Conservation (phyloP, 2,797 vertebrate species). For the Heterohyrax brucei region DNA sequence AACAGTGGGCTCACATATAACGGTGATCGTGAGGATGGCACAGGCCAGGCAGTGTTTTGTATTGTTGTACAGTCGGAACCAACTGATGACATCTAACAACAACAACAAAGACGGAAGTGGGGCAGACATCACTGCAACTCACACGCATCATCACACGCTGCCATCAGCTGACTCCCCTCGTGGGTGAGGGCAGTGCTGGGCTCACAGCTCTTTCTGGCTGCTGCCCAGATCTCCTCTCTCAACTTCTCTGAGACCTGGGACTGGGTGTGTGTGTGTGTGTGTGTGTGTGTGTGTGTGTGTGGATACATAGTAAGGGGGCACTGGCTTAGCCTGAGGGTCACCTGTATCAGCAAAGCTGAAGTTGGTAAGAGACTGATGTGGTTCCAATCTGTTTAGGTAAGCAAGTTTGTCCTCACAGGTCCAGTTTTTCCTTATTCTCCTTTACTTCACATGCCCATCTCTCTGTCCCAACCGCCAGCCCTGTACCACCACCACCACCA, state of each 20-base stretch:
- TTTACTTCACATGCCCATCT: neutral
- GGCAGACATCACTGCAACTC: neutral
- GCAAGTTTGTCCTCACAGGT: neutral
- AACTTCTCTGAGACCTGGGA: neutral
- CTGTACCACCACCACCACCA: neutral
- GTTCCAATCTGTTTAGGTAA: neutral
- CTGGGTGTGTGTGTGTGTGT: neutral
- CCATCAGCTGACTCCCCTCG: neutral
- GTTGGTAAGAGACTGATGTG: neutral
- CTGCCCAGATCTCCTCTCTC: neutral
- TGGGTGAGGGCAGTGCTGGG: neutral
- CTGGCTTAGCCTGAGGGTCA: neutral
- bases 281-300: fast-evolving
- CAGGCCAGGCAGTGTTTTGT: too few species aligned
- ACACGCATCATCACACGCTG: neutral
- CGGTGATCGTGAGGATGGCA: too few species aligned
- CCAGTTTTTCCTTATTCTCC: neutral
- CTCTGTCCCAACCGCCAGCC: neutral
- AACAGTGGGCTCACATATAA: too few species aligned
- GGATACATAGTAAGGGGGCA: neutral
- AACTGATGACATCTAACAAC: too few species aligned
- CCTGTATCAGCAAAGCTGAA: neutral
- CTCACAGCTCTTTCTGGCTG: neutral
- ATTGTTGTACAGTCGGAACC: too few species aligned
- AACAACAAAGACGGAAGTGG: neutral